Evolutionary conservation across 2,888 invertebrate species (phyloP).

Genomic region (Drosophila sordidapex): DNA sequence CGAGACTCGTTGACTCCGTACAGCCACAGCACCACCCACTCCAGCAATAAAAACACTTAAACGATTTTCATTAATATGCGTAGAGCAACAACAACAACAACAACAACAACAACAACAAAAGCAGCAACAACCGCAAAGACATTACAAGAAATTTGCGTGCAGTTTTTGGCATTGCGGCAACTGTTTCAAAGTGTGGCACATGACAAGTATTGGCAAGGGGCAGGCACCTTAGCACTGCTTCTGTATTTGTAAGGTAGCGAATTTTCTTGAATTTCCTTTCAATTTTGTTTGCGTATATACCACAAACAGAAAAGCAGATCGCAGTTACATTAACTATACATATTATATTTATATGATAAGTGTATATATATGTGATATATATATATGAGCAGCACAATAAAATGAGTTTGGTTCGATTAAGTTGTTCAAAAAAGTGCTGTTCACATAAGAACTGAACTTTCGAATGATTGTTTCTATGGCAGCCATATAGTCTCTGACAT

Average conservation of each 20-base stretch:
- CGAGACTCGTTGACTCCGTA: constrained; percentile 37
- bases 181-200: constrained; percentile 11
- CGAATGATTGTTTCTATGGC: too few relatives aligned
- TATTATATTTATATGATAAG: too few relatives aligned
- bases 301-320: background rate
- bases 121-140: constrained; percentile 44
- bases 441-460: too few relatives aligned
- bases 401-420: background rate
- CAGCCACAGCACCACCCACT: constrained; percentile 18
- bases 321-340: background rate
- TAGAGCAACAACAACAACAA: constrained; percentile 34
- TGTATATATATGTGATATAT: background rate
- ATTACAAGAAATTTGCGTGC: constrained; percentile 66
- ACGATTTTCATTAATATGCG: constrained; percentile 73
- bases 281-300: background rate
- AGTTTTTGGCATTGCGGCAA: constrained; percentile 62
- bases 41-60: constrained; percentile 55
- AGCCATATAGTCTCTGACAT: background rate
- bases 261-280: background rate
- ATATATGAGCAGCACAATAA: background rate
- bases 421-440: too few relatives aligned
- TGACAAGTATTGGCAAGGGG: background rate
- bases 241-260: background rate
- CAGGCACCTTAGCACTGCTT: background rate
- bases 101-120: constrained; percentile 22